These are phyloP conservation scores for Dromiciops gliroides DNA, from an alignment of 2,113 vertebrate species.

Conservation along the genomic window DNA sequence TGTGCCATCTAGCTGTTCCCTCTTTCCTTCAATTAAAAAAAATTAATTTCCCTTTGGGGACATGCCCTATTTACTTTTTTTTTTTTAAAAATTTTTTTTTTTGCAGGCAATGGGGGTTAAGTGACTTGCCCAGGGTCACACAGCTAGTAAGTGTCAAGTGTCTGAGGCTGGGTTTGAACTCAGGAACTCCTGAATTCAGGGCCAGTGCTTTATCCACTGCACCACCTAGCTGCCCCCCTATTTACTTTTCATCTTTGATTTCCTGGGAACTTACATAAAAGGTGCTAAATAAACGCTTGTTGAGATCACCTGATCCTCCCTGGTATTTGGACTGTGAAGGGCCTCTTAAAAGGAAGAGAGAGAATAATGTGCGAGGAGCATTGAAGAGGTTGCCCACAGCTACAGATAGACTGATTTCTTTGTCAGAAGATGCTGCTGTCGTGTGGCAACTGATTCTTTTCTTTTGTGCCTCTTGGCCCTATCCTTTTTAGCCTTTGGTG, in stretches of 20 bases:
- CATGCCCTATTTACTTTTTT: not conserved
- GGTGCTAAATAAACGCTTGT: not conserved
- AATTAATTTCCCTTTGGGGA: not conserved
- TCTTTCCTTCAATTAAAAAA: not conserved
- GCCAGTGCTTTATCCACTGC: too few species aligned
- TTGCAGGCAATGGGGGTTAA: too few species aligned
- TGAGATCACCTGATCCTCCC: not conserved
- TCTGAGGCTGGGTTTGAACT: too few species aligned
- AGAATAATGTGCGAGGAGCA: not conserved
- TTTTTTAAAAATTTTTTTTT: too few species aligned
- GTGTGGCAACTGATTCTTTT: not conserved
- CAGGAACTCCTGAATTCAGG: too few species aligned
- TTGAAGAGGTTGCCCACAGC: not conserved
- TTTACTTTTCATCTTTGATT: not conserved
- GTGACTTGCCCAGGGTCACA: too few species aligned
- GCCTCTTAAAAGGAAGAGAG: not conserved
- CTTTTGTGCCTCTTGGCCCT: not conserved
- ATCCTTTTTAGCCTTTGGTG: slow-evolving; percentile 80
- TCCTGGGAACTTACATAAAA: not conserved
- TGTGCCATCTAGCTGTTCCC: too few species aligned
- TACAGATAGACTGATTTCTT: not conserved
- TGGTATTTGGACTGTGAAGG: accelerated
- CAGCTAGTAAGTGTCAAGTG: too few species aligned
- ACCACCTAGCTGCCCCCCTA: too few species aligned
- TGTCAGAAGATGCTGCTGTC: not conserved